Percentiles rank a stretch among this genome's conserved stretches.
These are phyloP conservation scores for Phthorimaea operculella DNA, from an alignment of 1,140 invertebrate genomes.

Conservation along the genomic window DNA sequence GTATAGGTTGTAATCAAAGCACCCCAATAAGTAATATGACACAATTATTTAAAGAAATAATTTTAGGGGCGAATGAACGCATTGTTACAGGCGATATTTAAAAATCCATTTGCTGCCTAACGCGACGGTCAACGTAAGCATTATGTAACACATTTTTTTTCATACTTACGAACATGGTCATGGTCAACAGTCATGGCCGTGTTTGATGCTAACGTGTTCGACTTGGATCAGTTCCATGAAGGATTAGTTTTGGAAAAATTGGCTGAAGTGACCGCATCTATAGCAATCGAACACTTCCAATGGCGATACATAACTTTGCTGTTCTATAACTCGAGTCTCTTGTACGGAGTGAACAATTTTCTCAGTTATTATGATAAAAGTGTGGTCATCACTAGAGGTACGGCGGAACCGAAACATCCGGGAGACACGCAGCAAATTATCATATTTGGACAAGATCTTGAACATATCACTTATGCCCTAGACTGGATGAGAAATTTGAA, in stretches of 20 bases:
- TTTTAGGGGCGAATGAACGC: too few species aligned
- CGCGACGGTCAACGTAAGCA: background rate
- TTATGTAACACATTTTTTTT: too few species aligned
- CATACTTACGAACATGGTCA: too few species aligned
- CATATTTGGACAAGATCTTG: conserved; percentile 27
- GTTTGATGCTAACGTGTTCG: too few species aligned
- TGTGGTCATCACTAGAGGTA: conserved; percentile 23
- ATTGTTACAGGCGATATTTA: background rate
- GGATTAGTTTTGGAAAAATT: conserved; percentile 11
- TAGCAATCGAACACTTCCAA: conserved; percentile 41
- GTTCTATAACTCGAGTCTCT: conserved; percentile 31
- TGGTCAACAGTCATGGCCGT: too few species aligned
- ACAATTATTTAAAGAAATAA: too few species aligned
- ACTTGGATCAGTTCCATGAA: too few species aligned
- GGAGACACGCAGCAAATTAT: conserved; percentile 32
- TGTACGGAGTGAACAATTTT: conserved; percentile 30
- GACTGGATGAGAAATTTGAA: background rate
- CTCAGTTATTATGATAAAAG: conserved; percentile 30
- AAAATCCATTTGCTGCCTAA: background rate
- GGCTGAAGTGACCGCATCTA: conserved; percentile 35
- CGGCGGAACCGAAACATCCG: conserved; percentile 18
- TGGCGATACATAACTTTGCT: conserved; percentile 42
- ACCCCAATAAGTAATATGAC: too few species aligned
- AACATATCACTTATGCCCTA: background rate
- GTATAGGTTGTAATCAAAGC: too few species aligned